Evolutionary conservation across 2,888 invertebrate genomes (phyloP), one percentile per base, ranked within the genome.

Genomic region (Agrotis exclamationis): DNA sequence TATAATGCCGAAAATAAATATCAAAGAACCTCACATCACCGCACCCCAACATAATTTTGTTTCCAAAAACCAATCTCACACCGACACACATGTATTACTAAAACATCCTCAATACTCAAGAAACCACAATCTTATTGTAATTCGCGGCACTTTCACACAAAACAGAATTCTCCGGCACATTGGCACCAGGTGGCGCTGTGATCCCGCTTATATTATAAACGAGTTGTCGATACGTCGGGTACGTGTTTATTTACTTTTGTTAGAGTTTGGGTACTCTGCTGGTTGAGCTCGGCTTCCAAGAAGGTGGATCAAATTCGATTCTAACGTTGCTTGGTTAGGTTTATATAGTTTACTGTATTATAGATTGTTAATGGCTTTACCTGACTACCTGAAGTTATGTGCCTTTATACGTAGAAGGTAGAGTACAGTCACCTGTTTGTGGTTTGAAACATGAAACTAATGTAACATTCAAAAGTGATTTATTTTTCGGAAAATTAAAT

Each of bases 161-260:
- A 71, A 72, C 56, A 53, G 28, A 74, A 73, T 69, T 67, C 56
- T 73, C 50, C 22, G 18, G 28, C 28, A 57, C 65, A 63, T 73
- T 54, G 63, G 77, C 57, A 76, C 63, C 84, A 84, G 82, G 70
- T 83, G 83, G 64, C 47, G 56, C 51, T 80, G 59, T 68, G 81
- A 83, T 77, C 67, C 66, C 63, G 74, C 57, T 51, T 85, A 70
- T 66, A 85, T 85, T 80, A 83, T 77, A 83, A 71, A 83, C 56
- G 54, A 84, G 62, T 67, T 39, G 33, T 63, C 48, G 63, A 74
- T 65, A 63, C 62, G 53, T 47, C 48, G 68, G 44, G 77, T 63
- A 76, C 77, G 77, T 78, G 77, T 78, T 82, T 82, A 77, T 82
- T 63, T 82, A 78, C 83, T 79, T 80, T 58, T 80, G n/a, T 44